phyloP scores from a whole-genome alignment of 1,140 invertebrate species.

The Formica selysi region DNA sequence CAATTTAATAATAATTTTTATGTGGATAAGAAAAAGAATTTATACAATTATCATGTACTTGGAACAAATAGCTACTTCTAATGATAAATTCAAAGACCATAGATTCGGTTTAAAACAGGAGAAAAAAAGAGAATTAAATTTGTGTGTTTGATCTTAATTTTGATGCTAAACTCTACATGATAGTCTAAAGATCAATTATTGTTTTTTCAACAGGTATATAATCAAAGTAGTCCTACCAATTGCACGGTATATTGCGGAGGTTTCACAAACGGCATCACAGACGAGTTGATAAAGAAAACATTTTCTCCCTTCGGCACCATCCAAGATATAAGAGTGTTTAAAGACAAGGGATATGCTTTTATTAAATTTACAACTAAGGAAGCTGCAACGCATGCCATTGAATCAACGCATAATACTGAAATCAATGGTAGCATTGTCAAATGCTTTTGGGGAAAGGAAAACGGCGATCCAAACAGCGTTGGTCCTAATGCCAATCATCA shows the following conservation, averaged over 20 bases:
- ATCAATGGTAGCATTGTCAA: constrained; percentile 98
- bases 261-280: constrained; percentile 96
- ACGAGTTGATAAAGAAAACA: constrained; percentile 98
- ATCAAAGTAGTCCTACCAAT: constrained; percentile 99
- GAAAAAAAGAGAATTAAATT: neutral
- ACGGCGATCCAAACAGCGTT: constrained; percentile 91
- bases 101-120: neutral
- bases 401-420: constrained; percentile 98
- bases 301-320: constrained; percentile 98
- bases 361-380: constrained; percentile 99
- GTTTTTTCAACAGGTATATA: constrained; percentile 91
- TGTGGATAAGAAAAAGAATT: neutral
- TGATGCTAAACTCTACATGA: neutral
- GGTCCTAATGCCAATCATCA: constrained; percentile 86
- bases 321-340: constrained; percentile 99
- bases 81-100: neutral
- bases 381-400: constrained; percentile 98
- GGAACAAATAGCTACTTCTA: neutral
- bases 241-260: constrained; percentile 99
- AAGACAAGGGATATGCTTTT: constrained; percentile 99
- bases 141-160: neutral
- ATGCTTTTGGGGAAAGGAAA: constrained; percentile 99
- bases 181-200: constrained; percentile 22
- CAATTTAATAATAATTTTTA: neutral
- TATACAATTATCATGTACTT: neutral